A percentile compares a stretch with the other conserved stretches of the same genome.
phyloP scores from a whole-genome alignment of 2,888 invertebrate species.

The Lasioglossum zephyrum region DNA sequence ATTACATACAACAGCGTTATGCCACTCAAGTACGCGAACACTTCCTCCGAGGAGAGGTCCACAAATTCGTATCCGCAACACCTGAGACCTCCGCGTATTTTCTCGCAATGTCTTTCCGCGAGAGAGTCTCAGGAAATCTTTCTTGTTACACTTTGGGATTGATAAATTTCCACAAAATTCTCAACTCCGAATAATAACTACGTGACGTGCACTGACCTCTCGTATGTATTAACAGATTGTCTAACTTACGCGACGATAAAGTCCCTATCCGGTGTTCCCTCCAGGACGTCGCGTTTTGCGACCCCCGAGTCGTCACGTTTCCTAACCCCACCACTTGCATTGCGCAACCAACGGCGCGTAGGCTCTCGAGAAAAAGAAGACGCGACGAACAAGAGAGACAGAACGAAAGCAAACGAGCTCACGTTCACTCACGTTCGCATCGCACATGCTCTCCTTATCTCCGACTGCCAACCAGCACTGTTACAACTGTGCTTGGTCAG shows the following conservation, averaged over 20 bases:
- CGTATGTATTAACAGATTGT: constrained; percentile 66
- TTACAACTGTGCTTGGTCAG: background rate
- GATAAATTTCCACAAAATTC: constrained; percentile 70
- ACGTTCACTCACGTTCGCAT: too few relatives aligned
- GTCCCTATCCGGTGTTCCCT: constrained; percentile 49
- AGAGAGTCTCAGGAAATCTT: constrained; percentile 70
- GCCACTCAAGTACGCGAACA: constrained; percentile 59
- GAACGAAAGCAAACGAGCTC: background rate
- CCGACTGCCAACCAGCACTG: background rate
- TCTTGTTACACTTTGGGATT: constrained; percentile 64
- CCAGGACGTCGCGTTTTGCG: background rate
- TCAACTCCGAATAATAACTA: constrained; percentile 76
- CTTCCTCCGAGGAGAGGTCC: constrained; percentile 39
- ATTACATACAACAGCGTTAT: constrained; percentile 67
- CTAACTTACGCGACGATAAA: constrained; percentile 49
- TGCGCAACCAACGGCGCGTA: background rate
- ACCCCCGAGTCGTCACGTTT: background rate
- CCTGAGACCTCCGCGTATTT: constrained; percentile 70
- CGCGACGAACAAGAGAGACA: background rate
- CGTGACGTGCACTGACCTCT: constrained; percentile 83
- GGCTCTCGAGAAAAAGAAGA: background rate
- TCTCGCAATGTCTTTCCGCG: constrained; percentile 68
- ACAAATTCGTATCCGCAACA: constrained; percentile 28
- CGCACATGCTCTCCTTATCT: background rate
- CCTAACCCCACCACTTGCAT: background rate